Percentiles rank a stretch among this genome's conserved stretches.
phyloP scores from a whole-genome alignment of 2,113 vertebrate genomes.

The Todiramphus saurophagus region DNA sequence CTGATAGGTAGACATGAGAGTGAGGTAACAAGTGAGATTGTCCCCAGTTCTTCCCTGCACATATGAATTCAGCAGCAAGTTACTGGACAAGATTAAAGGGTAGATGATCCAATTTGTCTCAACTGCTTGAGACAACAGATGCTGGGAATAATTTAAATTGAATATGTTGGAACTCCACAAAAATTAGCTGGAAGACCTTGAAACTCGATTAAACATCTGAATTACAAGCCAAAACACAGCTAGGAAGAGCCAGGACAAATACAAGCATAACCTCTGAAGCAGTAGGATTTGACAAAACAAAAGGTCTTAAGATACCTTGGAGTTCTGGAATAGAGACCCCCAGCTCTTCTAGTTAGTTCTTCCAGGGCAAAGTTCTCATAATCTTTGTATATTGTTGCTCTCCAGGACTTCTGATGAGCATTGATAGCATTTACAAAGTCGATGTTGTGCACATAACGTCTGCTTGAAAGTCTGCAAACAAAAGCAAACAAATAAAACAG shows the following conservation, averaged over 20 bases:
- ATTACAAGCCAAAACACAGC: not conserved
- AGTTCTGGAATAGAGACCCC: slow-evolving; percentile 75
- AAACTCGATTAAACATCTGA: not conserved
- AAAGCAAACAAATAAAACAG: not conserved
- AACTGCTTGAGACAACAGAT: not conserved
- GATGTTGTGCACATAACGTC: slow-evolving; percentile 74
- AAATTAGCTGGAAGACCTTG: not conserved
- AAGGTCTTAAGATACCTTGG: slow-evolving; percentile 72
- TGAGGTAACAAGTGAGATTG: not conserved
- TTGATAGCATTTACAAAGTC: slow-evolving; percentile 87
- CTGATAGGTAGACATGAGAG: not conserved
- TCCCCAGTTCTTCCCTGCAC: not conserved
- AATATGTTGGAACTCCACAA: not conserved
- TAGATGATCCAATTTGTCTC: not conserved
- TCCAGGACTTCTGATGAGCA: slow-evolving; percentile 87
- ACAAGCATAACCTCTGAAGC: not conserved
- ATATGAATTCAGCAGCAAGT: not conserved
- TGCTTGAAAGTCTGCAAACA: slow-evolving; percentile 74
- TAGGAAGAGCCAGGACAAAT: not conserved
- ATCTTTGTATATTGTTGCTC: slow-evolving; percentile 79
- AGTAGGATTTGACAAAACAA: not conserved
- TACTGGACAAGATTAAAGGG: not conserved
- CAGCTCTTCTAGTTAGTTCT: slow-evolving; percentile 82
- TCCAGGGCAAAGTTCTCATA: slow-evolving; percentile 79
- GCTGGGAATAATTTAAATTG: not conserved